These are phyloP conservation scores for Atta texana DNA, from an alignment of 1,140 invertebrate species.

Conservation along the genomic window DNA sequence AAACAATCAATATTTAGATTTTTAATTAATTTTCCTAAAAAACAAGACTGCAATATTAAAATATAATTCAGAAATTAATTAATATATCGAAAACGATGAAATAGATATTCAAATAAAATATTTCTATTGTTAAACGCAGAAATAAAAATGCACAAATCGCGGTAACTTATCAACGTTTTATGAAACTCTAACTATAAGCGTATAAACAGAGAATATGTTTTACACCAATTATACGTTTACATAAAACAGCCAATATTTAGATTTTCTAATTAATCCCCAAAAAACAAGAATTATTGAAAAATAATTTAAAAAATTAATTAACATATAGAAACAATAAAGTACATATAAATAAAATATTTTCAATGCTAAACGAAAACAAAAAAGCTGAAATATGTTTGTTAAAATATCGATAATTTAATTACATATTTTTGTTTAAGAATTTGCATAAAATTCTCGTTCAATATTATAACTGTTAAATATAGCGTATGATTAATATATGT, in stretches of 20 bases:
- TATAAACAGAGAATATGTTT: not conserved
- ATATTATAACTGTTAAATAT: not conserved
- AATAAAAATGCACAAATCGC: not conserved
- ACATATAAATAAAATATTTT: not conserved
- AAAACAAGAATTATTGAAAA: not conserved
- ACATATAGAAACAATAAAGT: not conserved
- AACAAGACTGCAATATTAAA: not conserved
- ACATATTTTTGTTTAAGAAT: not conserved
- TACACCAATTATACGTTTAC: not conserved
- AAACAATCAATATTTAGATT: slow-evolving; percentile 23
- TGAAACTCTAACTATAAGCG: not conserved
- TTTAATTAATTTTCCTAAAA: not conserved
- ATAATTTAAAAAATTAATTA: not conserved
- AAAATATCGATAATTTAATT: not conserved
- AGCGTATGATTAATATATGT: not conserved
- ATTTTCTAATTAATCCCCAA: slow-evolving; percentile 15
- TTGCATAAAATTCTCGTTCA: not conserved
- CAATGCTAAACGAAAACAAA: not conserved
- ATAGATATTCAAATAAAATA: not conserved
- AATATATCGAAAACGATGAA: not conserved
- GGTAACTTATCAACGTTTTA: slow-evolving; percentile 12
- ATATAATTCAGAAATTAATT: not conserved
- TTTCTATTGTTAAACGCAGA: not conserved
- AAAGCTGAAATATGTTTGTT: not conserved
- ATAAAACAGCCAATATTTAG: not conserved